phyloP scores from a whole-genome alignment of 2,888 invertebrate species.

The Mantis religiosa region DNA sequence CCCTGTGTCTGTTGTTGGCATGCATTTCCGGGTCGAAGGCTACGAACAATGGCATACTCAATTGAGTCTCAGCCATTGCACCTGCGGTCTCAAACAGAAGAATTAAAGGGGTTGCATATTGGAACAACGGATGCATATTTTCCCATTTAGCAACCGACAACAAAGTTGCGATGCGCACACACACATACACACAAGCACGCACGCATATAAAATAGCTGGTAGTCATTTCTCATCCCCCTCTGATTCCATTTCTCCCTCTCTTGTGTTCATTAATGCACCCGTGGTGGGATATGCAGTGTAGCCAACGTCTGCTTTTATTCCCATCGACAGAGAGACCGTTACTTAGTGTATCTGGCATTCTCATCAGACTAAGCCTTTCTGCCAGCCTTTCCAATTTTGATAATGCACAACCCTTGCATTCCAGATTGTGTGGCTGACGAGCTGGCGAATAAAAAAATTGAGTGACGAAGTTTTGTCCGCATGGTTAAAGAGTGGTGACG shows the following conservation, averaged over 20 bases:
- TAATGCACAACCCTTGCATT: conserved; percentile 1
- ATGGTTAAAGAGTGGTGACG: not conserved
- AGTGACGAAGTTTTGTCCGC: not conserved
- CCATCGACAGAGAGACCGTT: not conserved
- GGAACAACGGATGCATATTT: not conserved
- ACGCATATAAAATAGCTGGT: conserved; percentile 4
- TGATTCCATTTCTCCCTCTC: not conserved
- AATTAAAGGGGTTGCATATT: not conserved
- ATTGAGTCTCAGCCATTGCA: not conserved
- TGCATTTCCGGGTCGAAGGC: not conserved
- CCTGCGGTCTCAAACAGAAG: not conserved
- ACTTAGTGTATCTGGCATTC: not conserved
- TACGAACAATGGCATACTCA: not conserved
- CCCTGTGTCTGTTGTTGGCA: not conserved
- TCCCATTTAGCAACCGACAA: not conserved
- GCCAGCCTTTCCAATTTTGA: not conserved
- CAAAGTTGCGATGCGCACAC: not conserved
- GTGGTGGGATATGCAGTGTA: not conserved
- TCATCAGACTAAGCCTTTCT: not conserved
- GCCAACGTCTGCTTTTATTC: not conserved
- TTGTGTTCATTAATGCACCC: conserved; percentile 10
- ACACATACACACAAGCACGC: too few relatives aligned
- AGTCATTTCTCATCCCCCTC: conserved; percentile 2
- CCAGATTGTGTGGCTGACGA: not conserved
- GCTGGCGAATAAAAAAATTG: not conserved